Evolutionary conservation across 2,888 invertebrate species (phyloP).

Genomic region (Parnassius glacialis): DNA sequence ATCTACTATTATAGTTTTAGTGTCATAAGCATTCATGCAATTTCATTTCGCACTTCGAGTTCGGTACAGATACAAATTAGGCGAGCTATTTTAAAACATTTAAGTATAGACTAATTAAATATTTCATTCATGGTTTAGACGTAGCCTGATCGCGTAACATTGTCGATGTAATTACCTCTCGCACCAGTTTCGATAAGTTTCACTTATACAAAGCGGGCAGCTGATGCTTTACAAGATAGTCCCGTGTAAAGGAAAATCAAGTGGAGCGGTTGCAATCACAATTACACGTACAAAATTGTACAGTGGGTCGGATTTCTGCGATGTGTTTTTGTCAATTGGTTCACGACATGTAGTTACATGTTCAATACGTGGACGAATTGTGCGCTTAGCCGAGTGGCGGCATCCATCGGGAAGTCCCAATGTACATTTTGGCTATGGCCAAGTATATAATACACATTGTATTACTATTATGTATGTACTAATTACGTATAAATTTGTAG

Average conservation of each 20-base stretch:
- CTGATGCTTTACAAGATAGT: constrained; percentile 28
- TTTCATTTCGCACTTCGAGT: constrained; percentile 76
- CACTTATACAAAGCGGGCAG: constrained; percentile 42
- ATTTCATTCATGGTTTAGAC: constrained; percentile 72
- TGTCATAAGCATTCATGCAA: constrained; percentile 65
- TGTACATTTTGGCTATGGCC: constrained; percentile 33
- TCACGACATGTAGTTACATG: neutral
- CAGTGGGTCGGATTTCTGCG: constrained; percentile 12
- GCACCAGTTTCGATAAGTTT: constrained; percentile 49
- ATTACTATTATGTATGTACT: constrained; percentile 44
- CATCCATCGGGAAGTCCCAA: constrained; percentile 26
- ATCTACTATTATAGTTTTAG: constrained; percentile 77
- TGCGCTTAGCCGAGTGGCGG: constrained; percentile 13
- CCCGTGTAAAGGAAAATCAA: neutral
- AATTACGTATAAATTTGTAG: constrained; percentile 75
- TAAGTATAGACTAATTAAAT: constrained; percentile 68
- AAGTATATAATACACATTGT: constrained; percentile 40
- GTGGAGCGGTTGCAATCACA: constrained; percentile 15
- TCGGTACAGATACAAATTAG: constrained; percentile 74
- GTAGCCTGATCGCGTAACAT: constrained; percentile 64
- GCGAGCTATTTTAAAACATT: constrained; percentile 55
- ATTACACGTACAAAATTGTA: constrained; percentile 11
- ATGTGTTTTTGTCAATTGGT: constrained; percentile 13
- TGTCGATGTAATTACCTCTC: constrained; percentile 55
- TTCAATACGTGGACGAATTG: constrained; percentile 12